Percentiles rank a stretch among this genome's conserved stretches.
Evolutionary conservation across 2,888 invertebrate species (phyloP).

Genomic region (Aporophyla nigra): DNA sequence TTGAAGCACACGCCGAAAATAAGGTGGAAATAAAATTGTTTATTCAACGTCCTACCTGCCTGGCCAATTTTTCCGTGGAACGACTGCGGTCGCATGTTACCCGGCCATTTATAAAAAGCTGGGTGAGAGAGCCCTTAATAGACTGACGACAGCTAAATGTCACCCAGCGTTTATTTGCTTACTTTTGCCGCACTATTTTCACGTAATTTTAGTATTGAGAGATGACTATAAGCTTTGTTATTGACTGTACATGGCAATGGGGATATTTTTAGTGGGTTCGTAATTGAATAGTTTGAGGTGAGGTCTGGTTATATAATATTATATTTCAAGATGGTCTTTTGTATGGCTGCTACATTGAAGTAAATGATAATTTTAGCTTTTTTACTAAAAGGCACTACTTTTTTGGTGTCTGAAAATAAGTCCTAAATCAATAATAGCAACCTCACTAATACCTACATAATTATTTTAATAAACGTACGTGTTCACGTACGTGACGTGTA

Average conservation of each 20-base stretch:
- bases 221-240: conserved; percentile 67
- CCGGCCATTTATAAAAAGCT: conserved; percentile 85
- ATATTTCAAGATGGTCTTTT: neutral
- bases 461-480: no score
- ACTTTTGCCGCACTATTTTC: conserved; percentile 79
- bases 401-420: neutral
- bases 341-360: neutral
- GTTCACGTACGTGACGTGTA: no score
- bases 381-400: neutral
- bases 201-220: conserved; percentile 77
- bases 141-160: conserved; percentile 90
- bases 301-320: neutral
- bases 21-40: conserved; percentile 78
- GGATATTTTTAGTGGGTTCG: conserved; percentile 12
- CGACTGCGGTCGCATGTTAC: conserved; percentile 85
- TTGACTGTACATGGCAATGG: conserved; percentile 47
- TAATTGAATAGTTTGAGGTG: conserved; percentile 4
- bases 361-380: neutral
- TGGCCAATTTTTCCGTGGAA: conserved; percentile 80
- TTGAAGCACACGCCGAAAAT: conserved; percentile 61
- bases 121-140: conserved; percentile 89
- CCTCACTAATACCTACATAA: no score
- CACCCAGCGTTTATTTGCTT: conserved; percentile 86
- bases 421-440: no score
- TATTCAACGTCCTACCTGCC: conserved; percentile 79